Percentiles rank a stretch among this genome's conserved stretches.
phyloP scores from a whole-genome alignment of 2,888 invertebrate species.

The Philereme vetulata region DNA sequence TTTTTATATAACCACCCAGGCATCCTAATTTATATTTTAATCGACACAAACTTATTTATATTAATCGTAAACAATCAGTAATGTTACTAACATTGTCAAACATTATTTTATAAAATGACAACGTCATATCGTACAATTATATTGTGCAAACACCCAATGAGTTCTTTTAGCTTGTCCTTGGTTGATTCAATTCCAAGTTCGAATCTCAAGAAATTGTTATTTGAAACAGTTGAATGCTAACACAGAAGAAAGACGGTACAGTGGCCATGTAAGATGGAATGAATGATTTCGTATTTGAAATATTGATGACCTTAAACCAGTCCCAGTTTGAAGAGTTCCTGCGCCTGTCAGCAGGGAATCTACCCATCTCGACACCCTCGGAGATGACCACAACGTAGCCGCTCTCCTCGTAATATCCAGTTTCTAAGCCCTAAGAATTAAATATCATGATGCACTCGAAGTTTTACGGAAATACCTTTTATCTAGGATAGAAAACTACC shows the following conservation, averaged over 20 bases:
- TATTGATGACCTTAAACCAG: conserved; percentile 86
- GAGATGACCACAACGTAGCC: conserved; percentile 84
- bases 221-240: conserved; percentile 27
- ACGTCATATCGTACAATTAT: conserved; percentile 1
- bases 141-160: conserved; percentile 27
- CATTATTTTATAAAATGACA: conserved; percentile 22
- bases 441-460: conserved; percentile 69
- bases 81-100: conserved; percentile 20
- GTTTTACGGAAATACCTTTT: conserved; percentile 41
- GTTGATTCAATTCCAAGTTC: conserved; percentile 32
- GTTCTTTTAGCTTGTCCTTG: conserved; percentile 38
- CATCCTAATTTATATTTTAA: conserved; percentile 45
- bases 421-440: conserved; percentile 81
- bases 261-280: conserved; percentile 73
- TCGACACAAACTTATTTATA: conserved; percentile 14
- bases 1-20: conserved; percentile 61
- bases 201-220: conserved; percentile 23
- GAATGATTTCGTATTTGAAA: conserved; percentile 60
- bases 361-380: conserved; percentile 85
- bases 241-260: conserved; percentile 32
- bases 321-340: conserved; percentile 86
- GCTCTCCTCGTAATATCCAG: conserved; percentile 85
- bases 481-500: conserved; percentile 6
- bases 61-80: conserved; percentile 24
- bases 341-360: conserved; percentile 85